phyloP scores from a whole-genome alignment of 2,113 vertebrate genomes.

The Paralichthys olivaceus region DNA sequence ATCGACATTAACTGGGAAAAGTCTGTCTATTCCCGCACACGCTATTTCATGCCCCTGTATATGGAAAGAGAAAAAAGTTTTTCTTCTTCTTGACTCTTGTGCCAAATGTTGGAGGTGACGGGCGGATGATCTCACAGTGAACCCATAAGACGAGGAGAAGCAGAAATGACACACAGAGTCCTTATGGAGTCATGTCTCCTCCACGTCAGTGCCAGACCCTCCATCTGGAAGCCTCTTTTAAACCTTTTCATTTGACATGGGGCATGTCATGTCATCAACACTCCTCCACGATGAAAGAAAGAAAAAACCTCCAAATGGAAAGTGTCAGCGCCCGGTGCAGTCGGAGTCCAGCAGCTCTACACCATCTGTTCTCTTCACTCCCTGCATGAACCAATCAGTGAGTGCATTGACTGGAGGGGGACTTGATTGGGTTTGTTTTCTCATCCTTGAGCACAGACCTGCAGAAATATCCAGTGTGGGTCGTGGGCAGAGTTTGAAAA shows the following conservation, averaged over 20 bases:
- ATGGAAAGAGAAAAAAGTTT: neutral
- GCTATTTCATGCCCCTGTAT: neutral
- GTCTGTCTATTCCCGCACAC: neutral
- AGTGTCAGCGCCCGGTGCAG: constrained; percentile 27
- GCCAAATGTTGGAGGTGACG: neutral
- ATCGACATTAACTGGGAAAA: neutral
- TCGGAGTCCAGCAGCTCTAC: constrained; percentile 24
- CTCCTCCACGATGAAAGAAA: constrained; percentile 20
- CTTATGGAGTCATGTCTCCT: constrained; percentile 62
- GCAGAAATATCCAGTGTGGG: constrained; percentile 7
- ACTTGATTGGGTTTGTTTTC: constrained; percentile 30
- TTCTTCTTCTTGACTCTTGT: neutral
- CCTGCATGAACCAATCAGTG: constrained; percentile 30
- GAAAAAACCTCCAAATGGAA: constrained; percentile 35
- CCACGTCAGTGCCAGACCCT: constrained; percentile 57
- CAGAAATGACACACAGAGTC: constrained; percentile 60
- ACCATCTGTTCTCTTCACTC: constrained; percentile 53
- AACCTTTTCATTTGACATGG: constrained; percentile 32
- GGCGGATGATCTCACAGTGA: constrained; percentile 51
- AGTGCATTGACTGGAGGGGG: neutral
- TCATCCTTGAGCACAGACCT: constrained; percentile 27
- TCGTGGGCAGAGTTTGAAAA: constrained; percentile 8
- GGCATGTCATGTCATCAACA: constrained; percentile 55
- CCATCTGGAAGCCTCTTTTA: constrained; percentile 60
- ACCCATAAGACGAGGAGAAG: constrained; percentile 16